Evolutionary conservation across 2,797 vertebrate genomes (phyloP).

Genomic region (Dromococcyx pavoninus): DNA sequence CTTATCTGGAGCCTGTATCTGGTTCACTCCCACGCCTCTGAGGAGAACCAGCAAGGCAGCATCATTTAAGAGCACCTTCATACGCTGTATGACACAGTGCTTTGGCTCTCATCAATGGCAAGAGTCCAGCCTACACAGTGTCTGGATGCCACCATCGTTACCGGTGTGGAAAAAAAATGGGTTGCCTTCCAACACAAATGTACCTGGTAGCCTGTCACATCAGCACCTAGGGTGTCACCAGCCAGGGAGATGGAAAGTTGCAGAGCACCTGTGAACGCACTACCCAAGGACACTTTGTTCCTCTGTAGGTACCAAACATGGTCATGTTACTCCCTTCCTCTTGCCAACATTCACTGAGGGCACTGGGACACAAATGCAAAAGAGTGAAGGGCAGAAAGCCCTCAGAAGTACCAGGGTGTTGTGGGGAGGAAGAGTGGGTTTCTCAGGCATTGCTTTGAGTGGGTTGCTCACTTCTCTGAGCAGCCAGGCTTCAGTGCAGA

Average conservation of each 20-base stretch:
- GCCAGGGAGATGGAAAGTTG: not conserved
- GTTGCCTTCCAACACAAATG: not conserved
- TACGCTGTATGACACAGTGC: not conserved
- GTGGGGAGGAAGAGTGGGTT: not conserved
- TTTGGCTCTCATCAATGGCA: not conserved
- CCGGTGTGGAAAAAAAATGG: not conserved
- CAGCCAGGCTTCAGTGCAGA: not conserved
- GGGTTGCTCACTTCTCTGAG: not conserved
- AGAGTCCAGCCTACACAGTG: not conserved
- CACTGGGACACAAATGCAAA: not conserved
- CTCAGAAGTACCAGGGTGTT: accelerated
- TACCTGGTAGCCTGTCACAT: not conserved
- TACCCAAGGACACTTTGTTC: not conserved
- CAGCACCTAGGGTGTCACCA: not conserved
- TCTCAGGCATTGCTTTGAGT: not conserved
- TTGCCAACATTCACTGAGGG: not conserved
- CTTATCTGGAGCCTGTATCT: not conserved
- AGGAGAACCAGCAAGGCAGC: not conserved
- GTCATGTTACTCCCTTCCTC: not conserved
- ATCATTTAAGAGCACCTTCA: not conserved
- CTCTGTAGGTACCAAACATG: not conserved
- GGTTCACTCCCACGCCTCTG: not conserved
- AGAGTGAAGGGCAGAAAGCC: not conserved
- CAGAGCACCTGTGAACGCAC: not conserved
- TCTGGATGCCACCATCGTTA: not conserved